Conservation (phyloP, 2,888 invertebrate genomes). For the Chesias legatella region DNA sequence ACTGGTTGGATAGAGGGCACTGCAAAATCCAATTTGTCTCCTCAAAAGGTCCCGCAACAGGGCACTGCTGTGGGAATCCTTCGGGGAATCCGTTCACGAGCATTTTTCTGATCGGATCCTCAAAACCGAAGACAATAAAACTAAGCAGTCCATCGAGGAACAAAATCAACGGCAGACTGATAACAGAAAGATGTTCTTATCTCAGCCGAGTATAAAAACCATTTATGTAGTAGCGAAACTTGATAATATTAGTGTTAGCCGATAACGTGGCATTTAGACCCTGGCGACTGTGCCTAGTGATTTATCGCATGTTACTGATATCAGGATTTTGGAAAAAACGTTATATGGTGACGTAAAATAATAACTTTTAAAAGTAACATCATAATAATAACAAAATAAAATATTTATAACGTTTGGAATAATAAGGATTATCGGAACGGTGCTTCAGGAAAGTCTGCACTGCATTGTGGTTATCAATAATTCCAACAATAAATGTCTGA, state of each 20-base stretch:
- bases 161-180: slow-evolving; percentile 72
- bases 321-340: slow-evolving; percentile 13
- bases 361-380: no score
- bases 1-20: slow-evolving; percentile 56
- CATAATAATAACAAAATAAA: no score
- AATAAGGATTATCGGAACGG: no score
- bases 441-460: no score
- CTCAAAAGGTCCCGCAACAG: slow-evolving; percentile 48
- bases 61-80: slow-evolving; percentile 46
- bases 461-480: no score
- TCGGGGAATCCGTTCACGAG: slow-evolving; percentile 50
- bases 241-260: slow-evolving; percentile 59
- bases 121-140: slow-evolving; percentile 33
- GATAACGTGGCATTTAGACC: slow-evolving; percentile 55
- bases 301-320: slow-evolving; percentile 22
- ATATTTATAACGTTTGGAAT: no score
- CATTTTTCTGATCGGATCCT: slow-evolving; percentile 48
- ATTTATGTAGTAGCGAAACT: slow-evolving; percentile 64
- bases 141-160: slow-evolving; percentile 67
- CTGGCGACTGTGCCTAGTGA: slow-evolving; percentile 30
- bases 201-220: slow-evolving; percentile 53
- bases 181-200: slow-evolving; percentile 72
- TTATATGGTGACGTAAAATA: no score
- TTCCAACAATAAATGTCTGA: no score
- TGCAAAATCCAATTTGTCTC: slow-evolving; percentile 56